Percentiles rank a stretch among this genome's conserved stretches.
Evolutionary conservation across 2,888 invertebrate species (phyloP).

Genomic region (Phanerotoma sp.): DNA sequence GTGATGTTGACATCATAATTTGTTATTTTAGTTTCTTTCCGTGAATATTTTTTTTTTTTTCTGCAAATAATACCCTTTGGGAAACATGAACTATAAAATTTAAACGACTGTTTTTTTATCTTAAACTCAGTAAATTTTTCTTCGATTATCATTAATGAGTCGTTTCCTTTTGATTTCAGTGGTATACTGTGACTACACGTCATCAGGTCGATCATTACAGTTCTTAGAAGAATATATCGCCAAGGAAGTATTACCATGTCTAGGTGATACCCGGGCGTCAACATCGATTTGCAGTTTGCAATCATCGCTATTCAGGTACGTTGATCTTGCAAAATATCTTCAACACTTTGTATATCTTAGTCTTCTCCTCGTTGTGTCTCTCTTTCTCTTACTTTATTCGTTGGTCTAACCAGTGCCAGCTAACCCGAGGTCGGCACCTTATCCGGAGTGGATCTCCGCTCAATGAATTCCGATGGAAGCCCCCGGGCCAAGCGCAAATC

Average conservation of each 20-base stretch:
- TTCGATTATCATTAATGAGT: not conserved
- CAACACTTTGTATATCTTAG: not conserved
- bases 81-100: too few species aligned
- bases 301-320: constrained; percentile 80
- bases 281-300: constrained; percentile 84
- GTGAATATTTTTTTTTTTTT: constrained; percentile 11
- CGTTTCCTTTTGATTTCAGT: constrained; percentile 60
- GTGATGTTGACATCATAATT: too few species aligned
- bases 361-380: too few species aligned
- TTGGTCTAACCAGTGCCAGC: constrained; percentile 8
- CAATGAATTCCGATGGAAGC: not conserved
- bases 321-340: not conserved
- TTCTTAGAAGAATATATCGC: constrained; percentile 85
- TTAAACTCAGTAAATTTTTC: too few species aligned
- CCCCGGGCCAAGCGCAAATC: constrained; percentile 1
- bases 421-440: constrained; percentile 18
- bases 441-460: constrained; percentile 3
- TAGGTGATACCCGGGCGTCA: constrained; percentile 82
- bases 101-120: too few species aligned
- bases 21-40: too few species aligned
- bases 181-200: constrained; percentile 85
- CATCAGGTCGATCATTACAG: constrained; percentile 78
- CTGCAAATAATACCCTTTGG: too few species aligned
- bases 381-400: too few species aligned
- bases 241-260: constrained; percentile 76